phyloP scores from a whole-genome alignment of 1,140 invertebrate species.

The Oreohelix idahoensis region DNA sequence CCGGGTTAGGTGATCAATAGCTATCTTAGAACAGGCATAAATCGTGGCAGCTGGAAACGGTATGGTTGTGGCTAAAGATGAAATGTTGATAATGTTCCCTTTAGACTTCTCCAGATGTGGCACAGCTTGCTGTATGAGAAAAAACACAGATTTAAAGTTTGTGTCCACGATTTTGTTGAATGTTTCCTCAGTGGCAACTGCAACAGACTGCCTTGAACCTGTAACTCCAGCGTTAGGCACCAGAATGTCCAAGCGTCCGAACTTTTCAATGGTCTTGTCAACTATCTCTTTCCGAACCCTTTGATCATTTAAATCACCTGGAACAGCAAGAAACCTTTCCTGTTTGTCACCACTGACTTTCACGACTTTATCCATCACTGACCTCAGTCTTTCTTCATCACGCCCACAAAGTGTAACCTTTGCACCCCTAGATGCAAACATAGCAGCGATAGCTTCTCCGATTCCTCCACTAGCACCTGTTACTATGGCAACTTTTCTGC shows the following conservation, averaged over 20 bases:
- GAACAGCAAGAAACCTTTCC: not conserved
- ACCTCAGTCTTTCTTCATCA: not conserved
- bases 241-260: constrained; percentile 12
- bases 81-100: not conserved
- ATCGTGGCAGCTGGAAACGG: not conserved
- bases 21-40: not conserved
- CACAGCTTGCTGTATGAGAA: not conserved
- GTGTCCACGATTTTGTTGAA: not conserved
- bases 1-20: not conserved
- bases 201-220: not conserved
- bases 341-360: not conserved
- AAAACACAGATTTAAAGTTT: not conserved
- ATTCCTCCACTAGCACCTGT: not conserved
- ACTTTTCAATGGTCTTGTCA: not conserved
- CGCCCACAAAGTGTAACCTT: not conserved
- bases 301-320: not conserved
- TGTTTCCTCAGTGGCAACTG: not conserved
- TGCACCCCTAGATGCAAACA: not conserved
- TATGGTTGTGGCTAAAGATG: not conserved
- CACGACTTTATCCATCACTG: not conserved
- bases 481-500: not conserved
- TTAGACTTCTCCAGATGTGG: constrained; percentile 14
- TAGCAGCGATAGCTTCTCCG: not conserved
- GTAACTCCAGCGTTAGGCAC: not conserved
- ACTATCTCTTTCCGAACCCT: not conserved